phyloP scores from a whole-genome alignment of 2,797 vertebrate genomes.

The Pseudochaenichthys georgianus region DNA sequence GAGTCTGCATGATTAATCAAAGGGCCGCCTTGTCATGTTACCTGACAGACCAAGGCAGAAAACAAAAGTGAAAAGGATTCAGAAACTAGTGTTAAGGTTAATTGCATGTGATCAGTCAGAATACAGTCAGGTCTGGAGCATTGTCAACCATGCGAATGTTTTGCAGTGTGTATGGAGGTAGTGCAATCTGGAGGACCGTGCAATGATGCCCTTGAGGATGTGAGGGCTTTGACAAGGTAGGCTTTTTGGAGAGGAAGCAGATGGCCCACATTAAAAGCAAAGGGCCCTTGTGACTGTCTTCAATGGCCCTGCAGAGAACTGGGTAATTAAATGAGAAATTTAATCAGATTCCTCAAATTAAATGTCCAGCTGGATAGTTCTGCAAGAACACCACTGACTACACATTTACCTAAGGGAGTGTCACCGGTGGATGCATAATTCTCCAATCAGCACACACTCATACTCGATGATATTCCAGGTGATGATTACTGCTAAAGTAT shows the following conservation, averaged over 20 bases:
- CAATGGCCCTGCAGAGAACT: conserved; percentile 87
- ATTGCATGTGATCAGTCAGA: conserved; percentile 64
- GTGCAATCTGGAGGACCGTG: conserved; percentile 63
- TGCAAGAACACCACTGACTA: conserved; percentile 84
- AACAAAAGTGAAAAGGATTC: conserved; percentile 31
- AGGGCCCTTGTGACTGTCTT: conserved; percentile 87
- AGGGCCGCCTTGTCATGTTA: conserved; percentile 6
- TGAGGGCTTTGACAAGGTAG: conserved; percentile 78
- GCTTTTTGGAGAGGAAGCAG: conserved; percentile 85
- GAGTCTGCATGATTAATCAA: conserved; percentile 25
- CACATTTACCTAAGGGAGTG: conserved; percentile 80
- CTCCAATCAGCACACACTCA: conserved; percentile 77
- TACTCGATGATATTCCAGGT: conserved; percentile 80
- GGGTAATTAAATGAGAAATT: conserved; percentile 90
- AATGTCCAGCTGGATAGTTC: conserved; percentile 89
- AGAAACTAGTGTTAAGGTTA: conserved; percentile 56
- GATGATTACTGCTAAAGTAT: conserved; percentile 86
- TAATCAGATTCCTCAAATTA: conserved; percentile 91
- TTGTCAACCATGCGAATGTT: conserved; percentile 56
- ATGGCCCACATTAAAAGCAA: conserved; percentile 88
- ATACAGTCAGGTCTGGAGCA: conserved; percentile 57
- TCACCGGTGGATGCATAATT: conserved; percentile 75
- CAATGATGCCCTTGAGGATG: conserved; percentile 72
- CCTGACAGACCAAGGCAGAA: conserved; percentile 22
- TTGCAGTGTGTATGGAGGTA: conserved; percentile 37